Evolutionary conservation across 2,113 vertebrate genomes (phyloP).

Genomic region (Fregata magnificens): DNA sequence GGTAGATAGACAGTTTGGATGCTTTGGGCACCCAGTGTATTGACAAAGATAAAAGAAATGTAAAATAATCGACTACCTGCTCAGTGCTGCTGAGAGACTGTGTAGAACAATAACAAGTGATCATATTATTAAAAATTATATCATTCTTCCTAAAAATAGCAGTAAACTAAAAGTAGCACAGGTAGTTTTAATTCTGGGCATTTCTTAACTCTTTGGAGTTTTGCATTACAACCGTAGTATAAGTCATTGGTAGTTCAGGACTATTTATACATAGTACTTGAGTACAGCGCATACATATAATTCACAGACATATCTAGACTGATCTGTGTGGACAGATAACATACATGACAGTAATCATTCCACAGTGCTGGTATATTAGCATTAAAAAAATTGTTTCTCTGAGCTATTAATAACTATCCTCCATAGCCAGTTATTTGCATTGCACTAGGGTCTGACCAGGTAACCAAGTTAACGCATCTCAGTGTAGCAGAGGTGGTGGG

Average conservation of each 20-base stretch:
- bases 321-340: not conserved
- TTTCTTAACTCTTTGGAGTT: not conserved
- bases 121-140: not conserved
- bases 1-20: not conserved
- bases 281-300: not conserved
- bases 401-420: not conserved
- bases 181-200: not conserved
- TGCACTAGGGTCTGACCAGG: not conserved
- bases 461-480: accelerated
- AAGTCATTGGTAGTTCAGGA: not conserved
- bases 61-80: not conserved
- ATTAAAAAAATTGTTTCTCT: not conserved
- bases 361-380: not conserved
- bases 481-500: not conserved
- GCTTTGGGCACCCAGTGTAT: not conserved
- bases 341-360: not conserved
- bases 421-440: not conserved
- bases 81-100: not conserved
- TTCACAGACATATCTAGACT: not conserved
- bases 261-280: not conserved
- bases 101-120: not conserved
- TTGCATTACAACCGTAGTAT: not conserved
- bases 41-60: not conserved
- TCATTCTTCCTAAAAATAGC: not conserved
- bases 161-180: not conserved